Evolutionary conservation across 2,888 invertebrate species (phyloP).

Genomic region (Clostera curtula): DNA sequence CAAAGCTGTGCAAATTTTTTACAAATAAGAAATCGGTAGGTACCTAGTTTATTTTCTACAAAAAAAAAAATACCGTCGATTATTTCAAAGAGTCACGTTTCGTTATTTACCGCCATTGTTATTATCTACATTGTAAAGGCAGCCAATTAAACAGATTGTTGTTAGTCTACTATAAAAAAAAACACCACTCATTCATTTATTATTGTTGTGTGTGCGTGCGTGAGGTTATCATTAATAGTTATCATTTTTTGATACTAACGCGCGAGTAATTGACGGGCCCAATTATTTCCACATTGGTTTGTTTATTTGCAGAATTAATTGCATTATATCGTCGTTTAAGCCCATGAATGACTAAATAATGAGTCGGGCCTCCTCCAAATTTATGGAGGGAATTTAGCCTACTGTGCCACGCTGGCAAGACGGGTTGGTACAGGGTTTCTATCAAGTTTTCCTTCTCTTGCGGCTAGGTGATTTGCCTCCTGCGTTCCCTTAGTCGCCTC

Average conservation of each 20-base stretch:
- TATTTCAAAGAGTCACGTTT: not conserved
- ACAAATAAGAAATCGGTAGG: not conserved
- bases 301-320: too few relatives aligned
- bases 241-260: constrained; percentile 5
- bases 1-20: too few relatives aligned
- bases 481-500: too few relatives aligned
- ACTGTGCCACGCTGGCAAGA: too few relatives aligned
- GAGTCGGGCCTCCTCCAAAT: too few relatives aligned
- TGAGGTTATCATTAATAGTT: not conserved
- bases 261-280: constrained; percentile 18
- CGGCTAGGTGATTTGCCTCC: too few relatives aligned
- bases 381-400: too few relatives aligned
- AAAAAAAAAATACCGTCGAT: too few relatives aligned
- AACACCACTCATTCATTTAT: not conserved
- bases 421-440: too few relatives aligned
- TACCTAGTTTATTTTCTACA: not conserved
- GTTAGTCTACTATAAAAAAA: not conserved
- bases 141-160: not conserved
- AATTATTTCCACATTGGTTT: constrained; percentile 17
- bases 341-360: too few relatives aligned
- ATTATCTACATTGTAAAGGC: not conserved
- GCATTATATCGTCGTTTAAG: too few relatives aligned
- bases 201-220: not conserved
- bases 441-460: too few relatives aligned
- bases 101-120: constrained; percentile 1